Evolutionary conservation across 2,113 vertebrate species (phyloP).

Genomic region (Pelecanus crispus): DNA sequence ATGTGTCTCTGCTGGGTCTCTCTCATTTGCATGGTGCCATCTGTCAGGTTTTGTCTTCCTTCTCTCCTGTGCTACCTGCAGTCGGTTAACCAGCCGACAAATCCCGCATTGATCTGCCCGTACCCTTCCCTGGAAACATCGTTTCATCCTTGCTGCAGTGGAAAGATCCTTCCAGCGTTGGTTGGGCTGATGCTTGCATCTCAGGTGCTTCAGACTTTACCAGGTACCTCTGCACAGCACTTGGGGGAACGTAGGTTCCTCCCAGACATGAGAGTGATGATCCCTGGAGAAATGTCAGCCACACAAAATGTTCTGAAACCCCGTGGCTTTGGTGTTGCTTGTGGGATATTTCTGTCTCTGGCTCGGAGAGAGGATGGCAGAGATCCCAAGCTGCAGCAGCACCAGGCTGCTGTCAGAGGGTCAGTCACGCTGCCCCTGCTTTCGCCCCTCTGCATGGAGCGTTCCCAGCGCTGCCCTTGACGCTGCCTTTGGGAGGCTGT

Average conservation of each 20-base stretch:
- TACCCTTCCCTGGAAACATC: not conserved
- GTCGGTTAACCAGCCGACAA: not conserved
- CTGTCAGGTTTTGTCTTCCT: not conserved
- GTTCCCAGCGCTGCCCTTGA: not conserved
- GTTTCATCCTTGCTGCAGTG: not conserved
- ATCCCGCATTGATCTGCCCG: not conserved
- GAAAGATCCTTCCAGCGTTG: not conserved
- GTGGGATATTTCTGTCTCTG: not conserved
- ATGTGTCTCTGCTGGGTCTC: not conserved
- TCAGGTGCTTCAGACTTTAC: not conserved
- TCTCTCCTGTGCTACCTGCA: not conserved
- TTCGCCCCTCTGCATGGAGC: not conserved
- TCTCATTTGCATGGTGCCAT: not conserved
- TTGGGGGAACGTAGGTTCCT: not conserved
- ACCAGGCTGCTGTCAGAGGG: not conserved
- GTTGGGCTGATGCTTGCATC: not conserved
- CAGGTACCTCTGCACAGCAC: not conserved
- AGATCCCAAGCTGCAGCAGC: not conserved
- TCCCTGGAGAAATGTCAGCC: not conserved
- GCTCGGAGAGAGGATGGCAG: not conserved
- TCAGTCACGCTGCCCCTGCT: not conserved
- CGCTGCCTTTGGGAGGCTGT: not conserved
- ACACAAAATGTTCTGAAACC: not conserved
- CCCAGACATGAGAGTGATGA: not conserved
- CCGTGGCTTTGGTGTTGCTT: not conserved